Base-by-base conservation (phyloP, 1,140 invertebrate genomes). In the Aphelenchoides besseyi region DNA sequence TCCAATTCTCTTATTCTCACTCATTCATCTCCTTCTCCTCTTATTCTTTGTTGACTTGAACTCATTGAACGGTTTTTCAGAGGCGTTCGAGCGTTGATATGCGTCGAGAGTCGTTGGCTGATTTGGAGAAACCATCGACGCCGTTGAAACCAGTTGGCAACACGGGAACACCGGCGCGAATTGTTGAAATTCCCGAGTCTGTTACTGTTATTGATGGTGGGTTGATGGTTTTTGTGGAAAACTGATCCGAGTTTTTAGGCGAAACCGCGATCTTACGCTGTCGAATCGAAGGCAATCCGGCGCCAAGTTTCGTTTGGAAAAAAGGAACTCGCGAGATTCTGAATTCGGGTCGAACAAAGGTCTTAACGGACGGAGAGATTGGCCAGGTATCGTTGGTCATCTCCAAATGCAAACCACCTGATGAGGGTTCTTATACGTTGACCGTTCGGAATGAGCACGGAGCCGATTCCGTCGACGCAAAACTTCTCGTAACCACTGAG, bases 401-500 rank as follows among this genome's bases (percentile, higher is more conserved):
- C 87, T 89, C 92, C 79, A 97, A 98, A 88, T 90, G 92, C 73
- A 95, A 96, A 85, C 90, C 92, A 12, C 93, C 92, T 82, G 96
- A 99, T 90, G 96, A 99, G 87, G 94, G 93, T 35, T 92, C 92
- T 85, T 99, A 97, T 87, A 93, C 91, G 84, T 89, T 97, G 79
- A 90, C 93, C 64, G 89, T 97, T 67, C 91, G 90, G 82, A 97
- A 98, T 84, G 90, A 90, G 68, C 91, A 96, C 82, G 95, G 95
- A 69, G 92, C 93, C 85, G 94, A 97, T 85, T 91, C 91, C 0
- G 93, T 93, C 69, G 93, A 95, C 84, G 94, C 94, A 89, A 91
- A 91, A 80, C 88, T 98, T 74, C 97, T 95, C 85, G 94, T 98
- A 35, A 95, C 94, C 78, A 94, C 93, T 93, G 88, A 88, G 85